phyloP scores from a whole-genome alignment of 1,140 invertebrate genomes.

The Drosophila kikkawai region DNA sequence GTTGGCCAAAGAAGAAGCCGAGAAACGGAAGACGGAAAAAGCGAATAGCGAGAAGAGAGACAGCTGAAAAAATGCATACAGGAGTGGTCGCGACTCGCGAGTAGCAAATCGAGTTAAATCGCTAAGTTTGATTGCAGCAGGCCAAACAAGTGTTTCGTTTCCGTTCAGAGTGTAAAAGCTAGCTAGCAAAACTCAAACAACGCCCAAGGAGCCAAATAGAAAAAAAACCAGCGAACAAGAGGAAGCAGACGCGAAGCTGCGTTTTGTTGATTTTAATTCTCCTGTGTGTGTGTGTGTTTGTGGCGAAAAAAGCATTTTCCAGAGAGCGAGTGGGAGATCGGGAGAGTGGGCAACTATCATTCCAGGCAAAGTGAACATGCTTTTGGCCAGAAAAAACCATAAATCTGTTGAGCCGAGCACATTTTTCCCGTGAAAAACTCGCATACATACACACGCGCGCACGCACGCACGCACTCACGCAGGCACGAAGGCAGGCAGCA shows the following conservation, averaged over 20 bases:
- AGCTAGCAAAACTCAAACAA: conserved; percentile 66
- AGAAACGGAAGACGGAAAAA: conserved; percentile 40
- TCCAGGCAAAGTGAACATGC: conserved; percentile 71
- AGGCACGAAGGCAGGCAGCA: conserved; percentile 23
- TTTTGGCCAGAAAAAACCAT: conserved; percentile 76
- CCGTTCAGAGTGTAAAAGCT: conserved; percentile 8
- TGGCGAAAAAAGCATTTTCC: conserved; percentile 12
- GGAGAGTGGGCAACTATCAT: conserved; percentile 47
- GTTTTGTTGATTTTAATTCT: conserved; percentile 43
- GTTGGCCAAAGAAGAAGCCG: conserved; percentile 43
- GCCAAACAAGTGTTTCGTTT: conserved; percentile 22
- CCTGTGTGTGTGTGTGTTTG: conserved; percentile 27
- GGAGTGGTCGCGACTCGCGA: conserved; percentile 64
- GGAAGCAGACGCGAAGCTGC: conserved; percentile 44
- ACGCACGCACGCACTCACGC: conserved; percentile 23
- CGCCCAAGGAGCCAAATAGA: conserved; percentile 54
- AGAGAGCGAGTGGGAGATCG: conserved; percentile 25
- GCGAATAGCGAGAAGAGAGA: conserved; percentile 44
- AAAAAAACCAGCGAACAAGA: conserved; percentile 25
- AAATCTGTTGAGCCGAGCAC: conserved; percentile 68
- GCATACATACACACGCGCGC: conserved; percentile 27
- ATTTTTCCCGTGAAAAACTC: conserved; percentile 74
- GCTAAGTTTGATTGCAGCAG: conserved; percentile 28
- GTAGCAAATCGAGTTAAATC: conserved; percentile 58
- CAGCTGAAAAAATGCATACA: conserved; percentile 73